Conservation (phyloP, 2,888 invertebrate species). For the Agrochola litura region DNA sequence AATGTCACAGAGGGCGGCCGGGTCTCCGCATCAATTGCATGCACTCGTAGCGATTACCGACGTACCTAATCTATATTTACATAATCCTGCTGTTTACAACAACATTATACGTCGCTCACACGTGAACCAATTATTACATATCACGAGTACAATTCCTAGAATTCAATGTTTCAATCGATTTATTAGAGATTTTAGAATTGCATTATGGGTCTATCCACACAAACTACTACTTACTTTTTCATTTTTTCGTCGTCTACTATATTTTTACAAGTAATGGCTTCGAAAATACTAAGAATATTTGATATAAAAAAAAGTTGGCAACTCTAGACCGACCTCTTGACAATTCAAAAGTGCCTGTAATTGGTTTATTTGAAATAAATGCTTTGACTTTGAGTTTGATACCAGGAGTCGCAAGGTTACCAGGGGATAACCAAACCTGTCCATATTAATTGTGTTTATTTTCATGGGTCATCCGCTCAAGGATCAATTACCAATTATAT, state of each 20-base stretch:
- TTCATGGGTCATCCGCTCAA: background rate
- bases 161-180: background rate
- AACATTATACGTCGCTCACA: constrained; percentile 25
- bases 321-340: no score
- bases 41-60: constrained; percentile 5
- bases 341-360: no score
- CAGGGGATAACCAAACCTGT: background rate
- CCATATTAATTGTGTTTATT: background rate
- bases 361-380: no score
- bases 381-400: no score
- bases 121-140: constrained; percentile 22
- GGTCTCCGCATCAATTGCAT: constrained; percentile 20
- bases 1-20: background rate
- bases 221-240: background rate
- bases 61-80: constrained; percentile 49
- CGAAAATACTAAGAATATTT: no score
- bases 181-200: background rate
- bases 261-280: no score
- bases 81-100: constrained; percentile 42
- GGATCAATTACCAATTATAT: no score
- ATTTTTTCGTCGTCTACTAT: no score
- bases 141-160: background rate
- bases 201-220: background rate
- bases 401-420: background rate
- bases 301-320: no score